Evolutionary conservation across 2,888 invertebrate genomes (phyloP).

Genomic region (Amblyteles armatorius): DNA sequence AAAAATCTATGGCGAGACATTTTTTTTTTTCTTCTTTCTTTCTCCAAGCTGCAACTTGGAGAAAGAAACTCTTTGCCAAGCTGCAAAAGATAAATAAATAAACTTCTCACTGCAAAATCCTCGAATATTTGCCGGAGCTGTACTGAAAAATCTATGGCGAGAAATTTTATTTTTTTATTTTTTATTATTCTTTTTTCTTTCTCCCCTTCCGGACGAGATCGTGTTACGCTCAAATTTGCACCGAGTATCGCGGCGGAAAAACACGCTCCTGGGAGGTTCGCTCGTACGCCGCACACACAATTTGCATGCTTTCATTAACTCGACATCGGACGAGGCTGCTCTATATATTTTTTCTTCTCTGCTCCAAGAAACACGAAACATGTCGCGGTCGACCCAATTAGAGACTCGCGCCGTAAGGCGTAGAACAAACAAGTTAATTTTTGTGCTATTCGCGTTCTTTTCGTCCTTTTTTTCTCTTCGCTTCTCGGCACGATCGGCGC

Average conservation of each 20-base stretch:
- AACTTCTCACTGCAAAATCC: too few species aligned
- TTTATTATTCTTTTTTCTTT: neutral
- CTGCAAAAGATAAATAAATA: neutral
- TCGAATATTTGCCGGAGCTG: neutral
- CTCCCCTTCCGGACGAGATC: neutral
- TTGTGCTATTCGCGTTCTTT: neutral
- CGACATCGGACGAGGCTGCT: neutral
- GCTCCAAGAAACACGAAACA: neutral
- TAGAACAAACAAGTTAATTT: neutral
- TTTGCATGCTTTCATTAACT: constrained; percentile 7
- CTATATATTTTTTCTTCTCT: neutral
- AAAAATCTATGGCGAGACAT: too few species aligned
- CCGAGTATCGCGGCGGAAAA: neutral
- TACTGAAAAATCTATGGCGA: neutral
- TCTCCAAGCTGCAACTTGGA: too few species aligned
- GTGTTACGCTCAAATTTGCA: neutral
- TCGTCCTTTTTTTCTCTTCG: neutral
- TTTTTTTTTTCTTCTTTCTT: too few species aligned
- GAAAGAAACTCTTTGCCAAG: neutral
- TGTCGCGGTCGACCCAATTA: constrained; percentile 40
- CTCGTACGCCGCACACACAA: neutral
- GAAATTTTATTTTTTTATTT: neutral
- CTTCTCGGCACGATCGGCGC: neutral
- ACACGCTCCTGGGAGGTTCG: neutral
- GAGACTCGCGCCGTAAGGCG: constrained; percentile 24